These are phyloP conservation scores for Pleuronectes platessa DNA, from an alignment of 2,113 vertebrate species.

Conservation along the genomic window DNA sequence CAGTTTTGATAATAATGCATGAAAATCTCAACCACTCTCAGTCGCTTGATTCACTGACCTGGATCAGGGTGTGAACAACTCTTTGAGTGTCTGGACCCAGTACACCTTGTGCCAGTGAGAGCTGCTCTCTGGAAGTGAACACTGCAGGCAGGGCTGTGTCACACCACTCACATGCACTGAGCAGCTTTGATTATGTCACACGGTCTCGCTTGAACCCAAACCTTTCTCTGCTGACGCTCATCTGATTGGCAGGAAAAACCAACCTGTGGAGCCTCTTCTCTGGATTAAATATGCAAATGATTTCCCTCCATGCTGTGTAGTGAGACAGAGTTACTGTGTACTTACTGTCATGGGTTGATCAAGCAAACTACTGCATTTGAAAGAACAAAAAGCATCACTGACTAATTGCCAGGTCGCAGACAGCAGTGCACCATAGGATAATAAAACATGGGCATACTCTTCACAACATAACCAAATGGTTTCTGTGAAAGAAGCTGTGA, in stretches of 20 bases:
- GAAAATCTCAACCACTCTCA: neutral
- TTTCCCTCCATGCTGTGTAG: no score
- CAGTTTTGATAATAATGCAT: neutral
- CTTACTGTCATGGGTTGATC: neutral
- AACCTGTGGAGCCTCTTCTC: neutral
- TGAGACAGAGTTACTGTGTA: neutral
- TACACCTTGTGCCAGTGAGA: neutral
- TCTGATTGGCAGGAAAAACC: neutral
- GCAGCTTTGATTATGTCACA: neutral
- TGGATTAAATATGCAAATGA: neutral
- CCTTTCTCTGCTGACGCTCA: neutral
- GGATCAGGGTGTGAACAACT: neutral
- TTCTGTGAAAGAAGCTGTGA: neutral
- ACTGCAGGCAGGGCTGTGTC: neutral
- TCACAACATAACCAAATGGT: neutral
- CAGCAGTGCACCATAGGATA: neutral
- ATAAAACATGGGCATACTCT: neutral
- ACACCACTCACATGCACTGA: neutral
- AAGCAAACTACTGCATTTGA: neutral
- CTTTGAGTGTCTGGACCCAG: neutral
- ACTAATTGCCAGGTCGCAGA: neutral
- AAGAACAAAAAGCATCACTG: neutral
- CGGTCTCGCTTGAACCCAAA: neutral
- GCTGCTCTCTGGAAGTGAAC: neutral
- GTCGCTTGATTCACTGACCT: neutral